Evolutionary conservation across 1,140 invertebrate genomes (phyloP), one percentile per base, ranked within the genome.

Genomic region (Saxidomus purpurata): DNA sequence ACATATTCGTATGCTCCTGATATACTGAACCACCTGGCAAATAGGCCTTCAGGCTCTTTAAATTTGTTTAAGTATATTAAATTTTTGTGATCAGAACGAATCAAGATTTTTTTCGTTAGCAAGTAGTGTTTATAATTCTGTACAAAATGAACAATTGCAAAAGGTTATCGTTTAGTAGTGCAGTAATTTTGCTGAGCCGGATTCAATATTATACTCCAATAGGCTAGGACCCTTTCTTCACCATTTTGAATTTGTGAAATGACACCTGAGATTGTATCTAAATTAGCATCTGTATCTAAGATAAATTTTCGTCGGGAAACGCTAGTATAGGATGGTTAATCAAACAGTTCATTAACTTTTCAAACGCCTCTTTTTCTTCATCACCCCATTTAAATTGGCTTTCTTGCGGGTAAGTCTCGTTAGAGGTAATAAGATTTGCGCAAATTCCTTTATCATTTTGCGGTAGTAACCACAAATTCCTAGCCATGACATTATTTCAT

Each of bases 401-500:
- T 55, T 59, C 59, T 89, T 89, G 13, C 55, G 67, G 40, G 79
- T 89, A 19, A 89, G 47, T 34, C 19, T 55, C 22, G 38, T 82
- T 25, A 83, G 40, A 31, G 87, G 63, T n/a, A 61, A 22, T 25
- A 38, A 13, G 47, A 82, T 43, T 67, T 77, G 17, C 9, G 85
- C 17, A 67, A 63, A 87, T 67, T 76, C 63, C 87, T 90, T n/a
- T n/a, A n/a, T n/a, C n/a, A n/a, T n/a, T n/a, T n/a, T n/a, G n/a
- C n/a, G n/a, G n/a, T n/a, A n/a, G 71, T 87, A 91, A 38, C 59
- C 61, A 67, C 63, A 69, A 43, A 90, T 74, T 31, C 87, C 87
- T 40, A 91, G 40, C 43, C 87, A 90, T 87, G 63, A 80, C 28
- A 40, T 52, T 8, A 96, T 77, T n/a, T n/a, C n/a, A n/a, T n/a